phyloP scores from a whole-genome alignment of 2,888 invertebrate genomes.

The Melanchra persicariae region DNA sequence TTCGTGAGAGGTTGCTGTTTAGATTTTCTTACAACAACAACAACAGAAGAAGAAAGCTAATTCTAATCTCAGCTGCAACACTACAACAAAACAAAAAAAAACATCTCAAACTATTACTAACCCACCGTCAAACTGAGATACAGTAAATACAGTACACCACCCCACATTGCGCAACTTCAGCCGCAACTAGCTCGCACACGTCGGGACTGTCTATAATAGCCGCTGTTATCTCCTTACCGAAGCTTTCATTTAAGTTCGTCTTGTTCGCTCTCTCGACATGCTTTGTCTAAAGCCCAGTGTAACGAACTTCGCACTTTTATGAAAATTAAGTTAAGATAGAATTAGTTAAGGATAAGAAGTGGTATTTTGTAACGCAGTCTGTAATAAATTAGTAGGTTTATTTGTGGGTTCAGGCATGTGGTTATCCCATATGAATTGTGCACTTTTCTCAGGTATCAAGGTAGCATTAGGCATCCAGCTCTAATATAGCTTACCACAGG shows the following conservation, averaged over 20 bases:
- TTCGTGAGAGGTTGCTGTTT: neutral
- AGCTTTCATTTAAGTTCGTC: slow-evolving; percentile 67
- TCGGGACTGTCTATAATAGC: slow-evolving; percentile 58
- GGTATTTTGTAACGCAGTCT: neutral
- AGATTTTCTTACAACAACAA: too few relatives aligned
- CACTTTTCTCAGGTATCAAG: neutral
- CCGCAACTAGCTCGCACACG: slow-evolving; percentile 43
- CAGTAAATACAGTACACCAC: slow-evolving; percentile 37
- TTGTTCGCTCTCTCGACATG: slow-evolving; percentile 39
- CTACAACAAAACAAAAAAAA: slow-evolving; percentile 13
- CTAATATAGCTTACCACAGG: neutral
- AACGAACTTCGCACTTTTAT: slow-evolving; percentile 31
- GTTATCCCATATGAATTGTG: neutral
- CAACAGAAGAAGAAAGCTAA: neutral
- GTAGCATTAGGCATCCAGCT: neutral
- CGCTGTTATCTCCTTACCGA: slow-evolving; percentile 60
- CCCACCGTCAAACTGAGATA: slow-evolving; percentile 24
- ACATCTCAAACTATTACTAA: slow-evolving; percentile 13
- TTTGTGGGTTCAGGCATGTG: too few relatives aligned
- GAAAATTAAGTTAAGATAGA: slow-evolving; percentile 22
- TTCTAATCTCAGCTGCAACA: neutral
- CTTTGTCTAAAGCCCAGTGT: slow-evolving; percentile 58
- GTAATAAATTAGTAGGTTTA: neutral
- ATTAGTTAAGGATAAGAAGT: neutral
- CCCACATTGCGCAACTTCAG: slow-evolving; percentile 49